Evolutionary conservation across 2,888 invertebrate genomes (phyloP).

Genomic region (Agonopterix alstromeriana): DNA sequence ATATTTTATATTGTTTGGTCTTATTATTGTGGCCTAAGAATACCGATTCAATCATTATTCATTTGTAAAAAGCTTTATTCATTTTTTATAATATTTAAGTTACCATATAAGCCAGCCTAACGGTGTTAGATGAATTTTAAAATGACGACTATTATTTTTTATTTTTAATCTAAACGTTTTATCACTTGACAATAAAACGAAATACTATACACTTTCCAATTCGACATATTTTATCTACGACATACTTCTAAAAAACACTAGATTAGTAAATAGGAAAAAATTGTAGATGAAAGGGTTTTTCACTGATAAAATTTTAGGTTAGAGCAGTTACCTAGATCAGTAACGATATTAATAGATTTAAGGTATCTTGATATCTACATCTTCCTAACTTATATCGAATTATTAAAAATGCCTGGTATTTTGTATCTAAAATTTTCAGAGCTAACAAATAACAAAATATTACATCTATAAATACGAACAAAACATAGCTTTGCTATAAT

Average conservation of each 20-base stretch:
- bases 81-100: constrained; percentile 8
- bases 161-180: constrained; percentile 1
- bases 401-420: too few relatives aligned
- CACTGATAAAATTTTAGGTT: too few relatives aligned
- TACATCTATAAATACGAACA: too few relatives aligned
- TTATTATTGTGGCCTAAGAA: constrained; percentile 9
- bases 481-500: too few relatives aligned
- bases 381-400: too few relatives aligned
- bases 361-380: too few relatives aligned
- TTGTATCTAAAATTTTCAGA: too few relatives aligned
- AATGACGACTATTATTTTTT: neutral
- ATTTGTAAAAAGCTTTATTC: constrained; percentile 2
- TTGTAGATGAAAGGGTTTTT: too few relatives aligned
- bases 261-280: neutral
- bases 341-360: too few relatives aligned
- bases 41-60: constrained; percentile 1
- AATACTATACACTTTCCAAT: neutral
- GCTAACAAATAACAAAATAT: too few relatives aligned
- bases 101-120: constrained; percentile 9
- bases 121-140: constrained; percentile 1
- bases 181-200: constrained; percentile 13
- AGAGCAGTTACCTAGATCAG: too few relatives aligned
- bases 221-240: neutral
- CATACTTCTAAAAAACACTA: neutral
- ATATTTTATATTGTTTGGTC: constrained; percentile 5